phyloP scores from a whole-genome alignment of 2,113 vertebrate species.

The Lathamus discolor region DNA sequence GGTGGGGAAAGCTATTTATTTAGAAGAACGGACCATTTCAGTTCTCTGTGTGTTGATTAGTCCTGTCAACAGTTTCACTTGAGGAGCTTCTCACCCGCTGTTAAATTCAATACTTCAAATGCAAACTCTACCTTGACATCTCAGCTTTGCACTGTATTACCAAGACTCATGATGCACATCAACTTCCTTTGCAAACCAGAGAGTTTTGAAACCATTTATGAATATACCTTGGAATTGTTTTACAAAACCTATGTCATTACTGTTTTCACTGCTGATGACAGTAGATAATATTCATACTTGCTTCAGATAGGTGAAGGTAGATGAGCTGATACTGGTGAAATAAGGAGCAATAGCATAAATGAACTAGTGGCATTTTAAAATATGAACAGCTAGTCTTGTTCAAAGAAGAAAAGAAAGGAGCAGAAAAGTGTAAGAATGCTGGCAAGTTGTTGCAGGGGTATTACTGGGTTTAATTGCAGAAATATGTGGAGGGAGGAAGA shows the following conservation, averaged over 20 bases:
- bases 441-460: not conserved
- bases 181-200: not conserved
- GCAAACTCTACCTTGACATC: not conserved
- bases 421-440: not conserved
- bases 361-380: not conserved
- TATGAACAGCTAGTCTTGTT: not conserved
- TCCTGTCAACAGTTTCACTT: not conserved
- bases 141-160: not conserved
- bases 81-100: not conserved
- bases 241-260: not conserved
- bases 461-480: not conserved
- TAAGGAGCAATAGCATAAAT: not conserved
- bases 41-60: not conserved
- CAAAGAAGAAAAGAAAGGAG: not conserved
- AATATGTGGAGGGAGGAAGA: not conserved
- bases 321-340: not conserved
- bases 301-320: not conserved
- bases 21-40: not conserved
- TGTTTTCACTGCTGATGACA: not conserved
- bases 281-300: not conserved
- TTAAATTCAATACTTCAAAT: not conserved
- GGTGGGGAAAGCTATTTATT: not conserved
- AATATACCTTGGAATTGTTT: not conserved
- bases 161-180: not conserved
- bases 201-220: not conserved